phyloP scores from a whole-genome alignment of 1,140 invertebrate genomes.

The Araneus ventricosus region DNA sequence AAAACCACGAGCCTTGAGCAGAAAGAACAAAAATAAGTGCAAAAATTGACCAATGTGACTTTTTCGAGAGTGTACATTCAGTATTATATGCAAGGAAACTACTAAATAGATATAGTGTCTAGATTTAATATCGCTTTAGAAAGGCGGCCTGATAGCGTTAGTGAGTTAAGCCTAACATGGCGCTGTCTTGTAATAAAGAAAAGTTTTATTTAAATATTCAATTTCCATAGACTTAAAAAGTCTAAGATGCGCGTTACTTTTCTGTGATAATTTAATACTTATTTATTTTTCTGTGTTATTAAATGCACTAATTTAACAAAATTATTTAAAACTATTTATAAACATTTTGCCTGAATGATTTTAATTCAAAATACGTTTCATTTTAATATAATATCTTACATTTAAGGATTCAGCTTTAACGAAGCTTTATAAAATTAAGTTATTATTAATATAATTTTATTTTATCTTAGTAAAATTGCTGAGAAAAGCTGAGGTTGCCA shows the following conservation, averaged over 20 bases:
- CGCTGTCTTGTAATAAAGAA: slow-evolving; percentile 55
- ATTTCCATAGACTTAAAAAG: slow-evolving; percentile 38
- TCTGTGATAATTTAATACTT: slow-evolving; percentile 67
- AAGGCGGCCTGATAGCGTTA: slow-evolving; percentile 65
- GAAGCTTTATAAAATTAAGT: no score
- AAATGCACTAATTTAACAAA: neutral
- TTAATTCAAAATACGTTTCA: no score
- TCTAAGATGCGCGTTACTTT: slow-evolving; percentile 40
- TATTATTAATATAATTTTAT: no score
- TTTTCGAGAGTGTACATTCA: slow-evolving; percentile 39
- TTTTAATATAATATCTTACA: no score
- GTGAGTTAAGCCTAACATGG: slow-evolving; percentile 55
- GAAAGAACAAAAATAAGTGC: slow-evolving; percentile 41
- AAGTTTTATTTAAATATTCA: slow-evolving; percentile 16
- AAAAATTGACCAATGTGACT: slow-evolving; percentile 68
- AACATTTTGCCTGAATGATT: no score
- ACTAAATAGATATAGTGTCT: slow-evolving; percentile 66
- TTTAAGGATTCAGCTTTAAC: no score
- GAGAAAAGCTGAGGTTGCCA: no score
- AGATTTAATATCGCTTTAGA: slow-evolving; percentile 63
- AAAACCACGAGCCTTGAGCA: slow-evolving; percentile 28
- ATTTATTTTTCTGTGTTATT: slow-evolving; percentile 20
- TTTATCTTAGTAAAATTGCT: no score
- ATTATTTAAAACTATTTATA: no score
- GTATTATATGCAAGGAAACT: slow-evolving; percentile 71